phyloP scores from a whole-genome alignment of 2,113 vertebrate species.

The Gasterosteus aculeatus region DNA sequence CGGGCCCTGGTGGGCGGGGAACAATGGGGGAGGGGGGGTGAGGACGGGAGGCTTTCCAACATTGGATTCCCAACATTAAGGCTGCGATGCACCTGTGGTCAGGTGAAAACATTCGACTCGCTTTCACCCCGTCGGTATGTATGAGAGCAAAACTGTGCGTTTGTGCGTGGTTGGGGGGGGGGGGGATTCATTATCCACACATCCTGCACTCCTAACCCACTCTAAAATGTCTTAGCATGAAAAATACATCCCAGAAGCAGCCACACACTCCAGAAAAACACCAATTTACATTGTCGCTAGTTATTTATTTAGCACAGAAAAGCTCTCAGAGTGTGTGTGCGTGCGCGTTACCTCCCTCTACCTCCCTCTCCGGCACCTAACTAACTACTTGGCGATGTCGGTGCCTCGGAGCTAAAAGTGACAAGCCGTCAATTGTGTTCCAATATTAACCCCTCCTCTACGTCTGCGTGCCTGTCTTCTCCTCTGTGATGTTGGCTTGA shows the following conservation, averaged over 20 bases:
- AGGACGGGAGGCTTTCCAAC: constrained; percentile 26
- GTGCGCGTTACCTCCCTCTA: constrained; percentile 39
- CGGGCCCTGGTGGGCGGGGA: constrained; percentile 48
- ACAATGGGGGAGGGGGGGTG: constrained; percentile 41
- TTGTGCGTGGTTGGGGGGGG: constrained; percentile 25
- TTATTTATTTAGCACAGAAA: constrained; percentile 76
- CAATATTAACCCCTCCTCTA: constrained; percentile 71
- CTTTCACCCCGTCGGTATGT: neutral
- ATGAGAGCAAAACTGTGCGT: constrained; percentile 24
- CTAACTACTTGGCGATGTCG: constrained; percentile 67
- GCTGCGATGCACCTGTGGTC: constrained; percentile 65
- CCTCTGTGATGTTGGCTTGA: constrained; percentile 76
- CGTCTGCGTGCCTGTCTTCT: constrained; percentile 64
- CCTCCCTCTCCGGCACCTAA: constrained; percentile 50
- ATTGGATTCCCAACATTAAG: constrained; percentile 10
- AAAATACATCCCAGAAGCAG: constrained; percentile 75
- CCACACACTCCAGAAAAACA: constrained; percentile 74
- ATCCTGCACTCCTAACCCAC: constrained; percentile 63
- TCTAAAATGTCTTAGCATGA: constrained; percentile 75
- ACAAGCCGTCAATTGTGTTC: constrained; percentile 80
- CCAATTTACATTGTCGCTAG: constrained; percentile 70
- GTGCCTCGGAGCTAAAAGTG: constrained; percentile 75
- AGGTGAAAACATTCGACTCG: constrained; percentile 56
- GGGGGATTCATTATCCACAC: constrained; percentile 67
- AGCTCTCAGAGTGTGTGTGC: constrained; percentile 51